phyloP scores from a whole-genome alignment of 1,140 invertebrate species.

The Eumaeus atala region DNA sequence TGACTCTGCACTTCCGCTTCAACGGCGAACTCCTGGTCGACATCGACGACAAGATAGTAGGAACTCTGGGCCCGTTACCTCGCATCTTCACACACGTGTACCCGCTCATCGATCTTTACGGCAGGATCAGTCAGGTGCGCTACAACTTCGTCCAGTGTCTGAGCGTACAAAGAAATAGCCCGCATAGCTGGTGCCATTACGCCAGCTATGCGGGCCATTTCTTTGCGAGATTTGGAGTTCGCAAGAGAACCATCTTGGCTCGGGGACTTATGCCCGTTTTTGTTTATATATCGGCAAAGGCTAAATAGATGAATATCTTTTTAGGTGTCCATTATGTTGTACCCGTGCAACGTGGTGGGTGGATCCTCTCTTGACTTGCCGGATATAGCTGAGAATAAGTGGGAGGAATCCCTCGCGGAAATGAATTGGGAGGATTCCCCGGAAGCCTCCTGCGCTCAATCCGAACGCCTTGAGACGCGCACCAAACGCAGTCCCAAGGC shows the following conservation, averaged over 20 bases:
- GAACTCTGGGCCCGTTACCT: conserved; percentile 37
- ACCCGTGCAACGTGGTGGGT: conserved; percentile 42
- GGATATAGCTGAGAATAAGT: conserved; percentile 39
- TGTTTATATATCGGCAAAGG: neutral
- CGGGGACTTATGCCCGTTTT: no score
- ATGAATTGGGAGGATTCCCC: conserved; percentile 23
- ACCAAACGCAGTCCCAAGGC: conserved; percentile 33
- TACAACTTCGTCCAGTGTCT: no score
- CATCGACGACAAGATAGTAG: conserved; percentile 34
- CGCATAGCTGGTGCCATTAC: no score
- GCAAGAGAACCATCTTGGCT: no score
- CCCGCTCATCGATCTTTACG: conserved; percentile 51
- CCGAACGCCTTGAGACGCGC: conserved; percentile 13
- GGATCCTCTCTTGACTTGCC: conserved; percentile 48
- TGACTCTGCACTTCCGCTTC: conserved; percentile 47
- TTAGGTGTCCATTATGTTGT: conserved; percentile 50
- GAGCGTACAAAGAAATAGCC: no score
- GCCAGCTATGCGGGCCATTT: no score
- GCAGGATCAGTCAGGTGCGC: conserved; percentile 43
- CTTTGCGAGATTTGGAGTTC: no score
- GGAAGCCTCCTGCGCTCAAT: conserved; percentile 13
- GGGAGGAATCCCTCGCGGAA: conserved; percentile 38
- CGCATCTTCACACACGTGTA: conserved; percentile 37
- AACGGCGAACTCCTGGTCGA: conserved; percentile 46
- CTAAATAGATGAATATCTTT: conserved; percentile 12